A percentile compares a stretch with the other conserved stretches of the same genome.
Evolutionary conservation across 2,797 vertebrate species (phyloP).

Genomic region (Brachyalestes nurse): DNA sequence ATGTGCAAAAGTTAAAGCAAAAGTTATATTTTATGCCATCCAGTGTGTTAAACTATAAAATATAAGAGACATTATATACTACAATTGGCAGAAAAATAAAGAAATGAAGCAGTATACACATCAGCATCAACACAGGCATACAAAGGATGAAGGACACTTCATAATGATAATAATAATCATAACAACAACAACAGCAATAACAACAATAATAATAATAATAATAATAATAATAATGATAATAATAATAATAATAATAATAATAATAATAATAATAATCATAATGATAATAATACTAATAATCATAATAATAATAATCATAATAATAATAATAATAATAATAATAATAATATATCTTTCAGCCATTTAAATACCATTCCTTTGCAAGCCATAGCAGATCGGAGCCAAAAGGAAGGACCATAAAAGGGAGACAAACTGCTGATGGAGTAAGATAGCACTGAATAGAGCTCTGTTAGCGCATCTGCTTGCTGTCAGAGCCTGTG

Average conservation of each 20-base stretch:
- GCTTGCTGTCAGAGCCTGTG: conserved; percentile 26
- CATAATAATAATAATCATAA: background rate
- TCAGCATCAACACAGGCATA: background rate
- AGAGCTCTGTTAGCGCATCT: conserved; percentile 39
- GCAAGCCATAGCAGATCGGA: background rate
- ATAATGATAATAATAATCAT: background rate
- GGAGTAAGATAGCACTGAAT: conserved; percentile 22
- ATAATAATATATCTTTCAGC: background rate
- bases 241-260: background rate
- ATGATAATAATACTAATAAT: background rate
- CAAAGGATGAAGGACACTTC: background rate
- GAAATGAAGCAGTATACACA: background rate
- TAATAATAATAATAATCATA: background rate
- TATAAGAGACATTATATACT: too few relatives aligned
- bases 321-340: background rate
- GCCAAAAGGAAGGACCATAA: background rate
- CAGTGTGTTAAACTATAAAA: too few relatives aligned
- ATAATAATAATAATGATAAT: background rate
- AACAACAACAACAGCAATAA: background rate
- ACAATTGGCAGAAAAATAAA: too few relatives aligned
- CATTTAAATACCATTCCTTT: background rate
- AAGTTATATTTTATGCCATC: too few relatives aligned
- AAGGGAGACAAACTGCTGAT: conserved; percentile 18
- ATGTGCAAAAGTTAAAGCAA: too few relatives aligned
- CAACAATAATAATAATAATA: background rate